phyloP scores from a whole-genome alignment of 2,888 invertebrate species.

The Podotricha telesiphe region DNA sequence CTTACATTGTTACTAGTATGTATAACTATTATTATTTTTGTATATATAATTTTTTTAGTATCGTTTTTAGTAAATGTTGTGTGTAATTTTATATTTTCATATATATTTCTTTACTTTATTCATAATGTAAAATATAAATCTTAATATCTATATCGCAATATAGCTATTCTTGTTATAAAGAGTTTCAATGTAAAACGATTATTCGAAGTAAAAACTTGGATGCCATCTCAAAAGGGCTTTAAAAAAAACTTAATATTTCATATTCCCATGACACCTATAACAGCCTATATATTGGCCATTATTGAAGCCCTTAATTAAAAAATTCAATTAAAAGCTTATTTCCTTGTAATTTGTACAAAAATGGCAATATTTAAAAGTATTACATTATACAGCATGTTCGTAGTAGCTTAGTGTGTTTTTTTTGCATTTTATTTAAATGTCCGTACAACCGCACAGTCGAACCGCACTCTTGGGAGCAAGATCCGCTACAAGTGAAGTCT shows the following conservation, averaged over 20 bases:
- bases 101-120: background rate
- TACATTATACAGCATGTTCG: slow-evolving; percentile 46
- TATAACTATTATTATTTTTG: slow-evolving; percentile 37
- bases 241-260: background rate
- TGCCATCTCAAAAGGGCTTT: too few species aligned
- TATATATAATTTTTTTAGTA: slow-evolving; percentile 28
- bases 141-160: too few species aligned
- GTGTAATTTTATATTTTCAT: background rate
- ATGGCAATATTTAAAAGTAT: slow-evolving; percentile 13
- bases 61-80: background rate
- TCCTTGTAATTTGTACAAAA: background rate
- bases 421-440: slow-evolving; percentile 51
- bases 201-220: background rate
- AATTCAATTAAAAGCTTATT: background rate
- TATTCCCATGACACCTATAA: background rate
- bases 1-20: slow-evolving; percentile 89
- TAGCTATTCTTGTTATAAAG: too few species aligned
- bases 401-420: slow-evolving; percentile 38
- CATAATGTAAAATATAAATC: background rate
- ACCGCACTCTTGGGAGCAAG: slow-evolving; percentile 53
- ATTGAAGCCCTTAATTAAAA: background rate
- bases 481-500: slow-evolving; percentile 54
- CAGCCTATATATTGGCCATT: background rate
- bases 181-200: background rate
- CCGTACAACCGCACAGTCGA: slow-evolving; percentile 59